Conservation (phyloP, 2,797 vertebrate species). For the Allobates femoralis region DNA sequence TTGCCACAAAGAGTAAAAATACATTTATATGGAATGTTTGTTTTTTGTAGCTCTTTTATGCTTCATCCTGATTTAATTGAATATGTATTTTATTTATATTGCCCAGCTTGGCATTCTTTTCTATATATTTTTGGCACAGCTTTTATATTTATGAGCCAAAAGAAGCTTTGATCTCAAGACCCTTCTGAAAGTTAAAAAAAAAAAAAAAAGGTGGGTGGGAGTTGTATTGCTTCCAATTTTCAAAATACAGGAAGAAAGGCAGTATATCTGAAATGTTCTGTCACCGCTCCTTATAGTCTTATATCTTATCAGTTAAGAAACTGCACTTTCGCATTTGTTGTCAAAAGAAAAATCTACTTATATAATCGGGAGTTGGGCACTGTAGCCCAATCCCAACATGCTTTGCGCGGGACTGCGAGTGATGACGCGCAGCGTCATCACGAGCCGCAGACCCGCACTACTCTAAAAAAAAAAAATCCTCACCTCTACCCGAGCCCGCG, state of each 20-base stretch:
- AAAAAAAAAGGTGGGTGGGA: neutral
- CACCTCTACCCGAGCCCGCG: too few species aligned
- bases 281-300: neutral
- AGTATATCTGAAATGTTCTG: too few species aligned
- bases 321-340: neutral
- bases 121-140: neutral
- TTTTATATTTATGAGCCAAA: neutral
- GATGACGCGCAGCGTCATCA: too few species aligned
- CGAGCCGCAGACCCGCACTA: too few species aligned
- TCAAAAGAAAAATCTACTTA: too few species aligned
- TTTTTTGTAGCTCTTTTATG: neutral
- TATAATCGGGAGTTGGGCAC: too few species aligned
- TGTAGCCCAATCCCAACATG: too few species aligned
- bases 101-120: neutral
- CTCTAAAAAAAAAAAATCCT: too few species aligned
- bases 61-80: neutral
- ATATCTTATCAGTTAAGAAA: neutral
- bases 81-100: neutral
- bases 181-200: neutral
- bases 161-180: neutral
- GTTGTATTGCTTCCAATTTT: neutral
- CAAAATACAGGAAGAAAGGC: too few species aligned
- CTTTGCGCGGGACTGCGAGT: too few species aligned
- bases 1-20: conserved; percentile 42
- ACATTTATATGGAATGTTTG: conserved; percentile 17